A percentile compares a stretch with the other conserved stretches of the same genome.
phyloP scores from a whole-genome alignment of 1,140 invertebrate genomes.

The Drosophila kikkawai region DNA sequence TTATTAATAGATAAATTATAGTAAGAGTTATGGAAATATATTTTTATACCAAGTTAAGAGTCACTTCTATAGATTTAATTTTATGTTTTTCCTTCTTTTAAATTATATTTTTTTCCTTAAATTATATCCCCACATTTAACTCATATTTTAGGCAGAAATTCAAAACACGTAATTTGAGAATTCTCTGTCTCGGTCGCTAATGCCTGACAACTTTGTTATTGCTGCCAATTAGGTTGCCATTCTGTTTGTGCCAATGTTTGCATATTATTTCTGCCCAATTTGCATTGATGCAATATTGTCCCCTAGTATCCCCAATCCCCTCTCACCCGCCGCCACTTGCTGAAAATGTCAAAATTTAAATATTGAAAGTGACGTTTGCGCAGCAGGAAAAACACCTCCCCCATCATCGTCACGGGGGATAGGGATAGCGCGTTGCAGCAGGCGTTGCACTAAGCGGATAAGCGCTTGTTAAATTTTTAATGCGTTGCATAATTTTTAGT shows the following conservation, averaged over 20 bases:
- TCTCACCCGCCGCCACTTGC: slow-evolving; percentile 10
- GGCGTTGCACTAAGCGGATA: slow-evolving; percentile 79
- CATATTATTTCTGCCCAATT: slow-evolving; percentile 79
- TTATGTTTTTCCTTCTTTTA: too few relatives aligned
- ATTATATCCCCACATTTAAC: too few relatives aligned
- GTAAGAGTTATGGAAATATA: background rate
- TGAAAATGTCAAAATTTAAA: slow-evolving; percentile 79
- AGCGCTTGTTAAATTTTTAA: slow-evolving; percentile 83
- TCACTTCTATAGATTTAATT: background rate
- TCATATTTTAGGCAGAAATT: background rate
- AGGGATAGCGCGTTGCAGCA: slow-evolving; percentile 21
- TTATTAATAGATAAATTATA: too few relatives aligned
- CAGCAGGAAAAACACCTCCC: background rate
- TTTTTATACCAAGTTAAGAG: too few relatives aligned
- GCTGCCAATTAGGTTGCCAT: slow-evolving; percentile 70
- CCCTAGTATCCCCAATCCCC: background rate
- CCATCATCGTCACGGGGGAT: background rate
- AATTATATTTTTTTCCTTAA: background rate
- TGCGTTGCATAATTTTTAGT: slow-evolving; percentile 81
- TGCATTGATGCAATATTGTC: slow-evolving; percentile 65
- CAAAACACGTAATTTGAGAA: slow-evolving; percentile 47
- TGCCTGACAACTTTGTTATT: slow-evolving; percentile 55
- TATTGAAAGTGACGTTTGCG: slow-evolving; percentile 71
- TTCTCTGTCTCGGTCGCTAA: slow-evolving; percentile 14
- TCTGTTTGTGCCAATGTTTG: slow-evolving; percentile 69